phyloP scores from a whole-genome alignment of 2,888 invertebrate species.

The Coleophora deauratella region DNA sequence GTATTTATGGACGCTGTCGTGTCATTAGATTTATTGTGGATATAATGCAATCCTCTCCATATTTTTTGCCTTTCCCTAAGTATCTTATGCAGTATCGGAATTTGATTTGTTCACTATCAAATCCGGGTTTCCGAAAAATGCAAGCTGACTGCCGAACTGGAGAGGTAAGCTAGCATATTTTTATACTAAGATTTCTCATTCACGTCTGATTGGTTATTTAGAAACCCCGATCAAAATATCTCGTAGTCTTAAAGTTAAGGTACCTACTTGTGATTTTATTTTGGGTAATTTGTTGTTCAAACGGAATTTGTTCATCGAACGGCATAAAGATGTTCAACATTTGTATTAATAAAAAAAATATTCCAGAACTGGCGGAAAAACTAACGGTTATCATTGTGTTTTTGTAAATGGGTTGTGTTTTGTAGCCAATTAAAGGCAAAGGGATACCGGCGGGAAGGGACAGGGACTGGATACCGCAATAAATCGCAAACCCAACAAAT shows the following conservation, averaged over 20 bases:
- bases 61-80: conserved; percentile 54
- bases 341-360: too few species aligned
- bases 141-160: neutral
- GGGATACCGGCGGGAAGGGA: conserved; percentile 32
- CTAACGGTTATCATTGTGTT: conserved; percentile 16
- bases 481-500: conserved; percentile 67
- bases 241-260: too few species aligned
- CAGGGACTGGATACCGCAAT: conserved; percentile 36
- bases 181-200: too few species aligned
- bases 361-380: too few species aligned
- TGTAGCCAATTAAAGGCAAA: conserved; percentile 68
- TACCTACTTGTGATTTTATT: too few species aligned
- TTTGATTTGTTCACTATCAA: too few species aligned
- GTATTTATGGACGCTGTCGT: conserved; percentile 69
- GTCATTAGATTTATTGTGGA: conserved; percentile 74
- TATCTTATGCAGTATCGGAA: conserved; percentile 14
- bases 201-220: too few species aligned
- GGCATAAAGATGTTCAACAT: too few species aligned
- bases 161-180: neutral
- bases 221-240: too few species aligned
- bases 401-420: conserved; percentile 62
- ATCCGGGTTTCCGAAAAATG: neutral
- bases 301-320: too few species aligned
- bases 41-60: conserved; percentile 64
- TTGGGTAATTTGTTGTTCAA: too few species aligned